Evolutionary conservation across 2,888 invertebrate genomes (phyloP), one percentile per base, ranked within the genome.

Genomic region (Flexamia atlantica): DNA sequence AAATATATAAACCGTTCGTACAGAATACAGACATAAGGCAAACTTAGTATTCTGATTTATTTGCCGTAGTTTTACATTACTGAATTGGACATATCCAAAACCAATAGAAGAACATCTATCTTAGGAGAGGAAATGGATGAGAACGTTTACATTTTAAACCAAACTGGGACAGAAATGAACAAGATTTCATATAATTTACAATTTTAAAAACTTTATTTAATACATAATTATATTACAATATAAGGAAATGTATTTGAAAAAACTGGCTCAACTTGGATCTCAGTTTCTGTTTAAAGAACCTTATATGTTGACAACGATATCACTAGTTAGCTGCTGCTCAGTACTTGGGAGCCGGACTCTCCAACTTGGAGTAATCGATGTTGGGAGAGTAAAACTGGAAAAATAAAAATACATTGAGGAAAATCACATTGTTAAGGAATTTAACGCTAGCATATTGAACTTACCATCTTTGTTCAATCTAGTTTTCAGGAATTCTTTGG

Each of bases 361-460:
- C 93, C 80, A 92, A 90, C 90, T 94, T 94, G 30, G 92, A 90
- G 89, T 94, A 94, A 90, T 95, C 95, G 85, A 93, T 90, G 88
- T 90, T 92, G n/a, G 95, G 94, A 0, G 95, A 94, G 89, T 94
- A 95, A 90, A 96, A 95, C 95, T 96, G 93, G 83, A 92, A 93
- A 87, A 87, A 14, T 17, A 46, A 46, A 17, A 46, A 12, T 9
- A 9, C 40, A 40, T 5, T 40, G 40, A 9, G 40, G 40, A 9
- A 40, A 12, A 40, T 40, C 40, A 40, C n/a, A 40, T 12, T 9
- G 12, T 9, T 40, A 40, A 40, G 40, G 12, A 40, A 40, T 40
- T 40, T 12, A 40, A 40, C 5, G 40, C n/a, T n/a, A n/a, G n/a
- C n/a, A n/a, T n/a, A n/a, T n/a, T n/a, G n/a, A n/a, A n/a, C n/a